Evolutionary conservation across 2,797 vertebrate species (phyloP), one percentile per base, ranked within the genome.

Genomic region (Arnoldichthys spilopterus): DNA sequence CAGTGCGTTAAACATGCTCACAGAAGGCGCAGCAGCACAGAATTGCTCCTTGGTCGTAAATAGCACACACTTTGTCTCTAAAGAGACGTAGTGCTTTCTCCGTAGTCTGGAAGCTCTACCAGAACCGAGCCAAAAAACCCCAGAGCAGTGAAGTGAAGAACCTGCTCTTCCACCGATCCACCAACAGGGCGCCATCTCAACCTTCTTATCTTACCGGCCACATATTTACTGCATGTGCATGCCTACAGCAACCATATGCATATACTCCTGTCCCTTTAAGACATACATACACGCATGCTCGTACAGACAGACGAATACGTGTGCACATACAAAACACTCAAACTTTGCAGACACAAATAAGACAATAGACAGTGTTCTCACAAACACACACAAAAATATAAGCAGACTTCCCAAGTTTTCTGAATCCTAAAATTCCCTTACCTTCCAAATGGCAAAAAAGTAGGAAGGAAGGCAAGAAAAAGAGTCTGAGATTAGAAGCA

Each of bases 401-500:
- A 78, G 40, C 34, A 51, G 67, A 72, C 61, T 67, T 73, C 34
- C 72, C 22, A 71, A 51, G 64, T 86, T 84, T 64, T 83, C 82
- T 56, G 66, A 62, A 84, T 82, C 86, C 86, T 84, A 72, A 71
- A 79, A 70, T 72, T 76, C 85, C 85, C 92, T 93, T 94, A 94
- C 93, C 92, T 94, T 93, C 86, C 88, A 84, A 87, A 88, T 81
- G n/a, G 74, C 74, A 89, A 91, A 83, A 62, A 91, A 87, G 84
- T 76, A 85, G 85, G 85, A 90, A 91, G 84, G 82, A 89, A 82
- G 84, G 89, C 86, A 87, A 88, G 85, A 84, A 82, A 88, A 82
- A 87, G 87, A 90, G 80, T 89, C 81, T 87, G 70, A 86, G 77
- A 86, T 84, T 49, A 72, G 54, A 78, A 86, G 88, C 87, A 75